Base-by-base conservation (phyloP, 2,888 invertebrate species). In the Nemotelus nigrinus region DNA sequence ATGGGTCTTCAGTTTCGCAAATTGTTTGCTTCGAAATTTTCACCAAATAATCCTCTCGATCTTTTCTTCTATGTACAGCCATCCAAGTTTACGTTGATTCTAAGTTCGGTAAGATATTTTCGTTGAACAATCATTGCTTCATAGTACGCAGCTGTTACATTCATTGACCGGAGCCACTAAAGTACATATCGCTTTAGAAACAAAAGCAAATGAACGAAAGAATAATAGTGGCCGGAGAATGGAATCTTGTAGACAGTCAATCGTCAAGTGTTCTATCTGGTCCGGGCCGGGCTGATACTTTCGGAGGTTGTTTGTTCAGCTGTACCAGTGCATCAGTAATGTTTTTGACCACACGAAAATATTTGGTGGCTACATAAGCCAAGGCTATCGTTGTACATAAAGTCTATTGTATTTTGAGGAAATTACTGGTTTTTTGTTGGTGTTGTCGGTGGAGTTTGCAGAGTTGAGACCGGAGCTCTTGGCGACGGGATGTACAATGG, bases 1-100 rank as follows among this genome's bases (percentile, higher is more conserved):
- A 63, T 50, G 63, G 74, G 74, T 74, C 74, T 74, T 50, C 60
- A 41, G 48, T 74, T 74, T 74, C 74, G 39, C 43, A 43, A 70
- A 74, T 74, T 74, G 60, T 50, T 74, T 63, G 48, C 63, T 63
- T 50, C 60, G 41, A 60, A 60, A 60, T 7, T 50, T 74, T 50
- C 39, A 55, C n/a, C 45, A 68, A 68, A 68, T 68, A 48, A 25
- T 48, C 50, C 67, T 48, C 47, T 43, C 60, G 7, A 60, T 7
- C 25, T 39, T 25, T 41, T 41, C 41, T 60, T 39, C 4, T 25
- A 41, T n/a, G 41, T 41, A 25, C 41, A 39, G 8, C 8, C 25
- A 25, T 25, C 25, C 25, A 25, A 25, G 25, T 25, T 25, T 25
- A 25, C 25, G 25, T 25, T 25, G 25, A 25, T 25, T 25, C 25